phyloP scores from a whole-genome alignment of 2,113 vertebrate genomes.

The Amazona guildingii region DNA sequence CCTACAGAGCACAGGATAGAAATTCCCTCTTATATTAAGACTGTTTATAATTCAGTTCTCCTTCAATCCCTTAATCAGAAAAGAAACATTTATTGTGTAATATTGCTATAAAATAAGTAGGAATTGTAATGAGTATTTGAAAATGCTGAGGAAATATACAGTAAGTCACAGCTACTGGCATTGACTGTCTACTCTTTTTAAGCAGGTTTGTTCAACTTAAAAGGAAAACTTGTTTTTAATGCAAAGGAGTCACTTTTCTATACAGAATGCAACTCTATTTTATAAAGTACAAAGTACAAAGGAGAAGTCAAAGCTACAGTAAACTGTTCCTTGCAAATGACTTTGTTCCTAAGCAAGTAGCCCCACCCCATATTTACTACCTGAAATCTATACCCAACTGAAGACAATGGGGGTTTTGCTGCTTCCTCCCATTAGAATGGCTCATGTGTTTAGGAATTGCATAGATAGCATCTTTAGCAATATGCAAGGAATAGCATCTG shows the following conservation, averaged over 20 bases:
- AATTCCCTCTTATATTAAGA: slow-evolving; percentile 44
- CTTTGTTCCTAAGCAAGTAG: slow-evolving; percentile 10
- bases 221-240: slow-evolving; percentile 28
- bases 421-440: slow-evolving; percentile 48
- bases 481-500: slow-evolving; percentile 45
- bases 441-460: slow-evolving; percentile 39
- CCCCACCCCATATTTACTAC: not conserved
- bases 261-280: not conserved
- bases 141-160: not conserved
- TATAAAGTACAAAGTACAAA: not conserved
- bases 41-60: slow-evolving; percentile 28
- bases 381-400: not conserved
- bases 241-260: not conserved
- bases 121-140: slow-evolving; percentile 36
- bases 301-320: not conserved
- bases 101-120: slow-evolving; percentile 3
- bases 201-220: slow-evolving; percentile 15
- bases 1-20: not conserved
- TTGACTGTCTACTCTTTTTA: slow-evolving; percentile 13
- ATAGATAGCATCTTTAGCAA: slow-evolving; percentile 50
- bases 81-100: slow-evolving; percentile 20
- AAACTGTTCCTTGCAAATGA: not conserved
- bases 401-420: slow-evolving; percentile 46
- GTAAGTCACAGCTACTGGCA: slow-evolving; percentile 21
- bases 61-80: slow-evolving; percentile 12